Percentiles rank a stretch among this genome's conserved stretches.
These are phyloP conservation scores for Sebastes melanostomus DNA, from an alignment of 2,797 vertebrate genomes.

Conservation along the genomic window DNA sequence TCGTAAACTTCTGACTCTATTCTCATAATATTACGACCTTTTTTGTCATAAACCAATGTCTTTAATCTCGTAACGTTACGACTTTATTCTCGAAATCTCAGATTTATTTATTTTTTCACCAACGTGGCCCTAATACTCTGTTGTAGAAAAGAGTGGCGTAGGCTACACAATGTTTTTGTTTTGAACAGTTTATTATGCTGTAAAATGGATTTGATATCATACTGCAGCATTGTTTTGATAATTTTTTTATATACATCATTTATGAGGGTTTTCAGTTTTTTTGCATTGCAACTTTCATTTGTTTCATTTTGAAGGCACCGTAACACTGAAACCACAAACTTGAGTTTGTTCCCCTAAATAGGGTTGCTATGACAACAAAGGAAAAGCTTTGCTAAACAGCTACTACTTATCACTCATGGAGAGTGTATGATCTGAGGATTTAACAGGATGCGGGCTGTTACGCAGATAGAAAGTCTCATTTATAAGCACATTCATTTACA, in stretches of 20 bases:
- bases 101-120: too few species aligned
- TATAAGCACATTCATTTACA: background rate
- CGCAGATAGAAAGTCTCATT: background rate
- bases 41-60: too few species aligned
- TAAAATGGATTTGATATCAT: background rate
- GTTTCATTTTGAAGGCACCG: background rate
- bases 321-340: background rate
- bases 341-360: background rate
- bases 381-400: background rate
- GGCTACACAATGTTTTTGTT: too few species aligned
- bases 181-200: too few species aligned
- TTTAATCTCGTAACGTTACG: too few species aligned
- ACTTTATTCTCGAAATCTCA: too few species aligned
- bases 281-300: background rate
- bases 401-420: background rate
- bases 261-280: background rate
- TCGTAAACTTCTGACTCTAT: too few species aligned
- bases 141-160: too few species aligned
- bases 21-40: too few species aligned
- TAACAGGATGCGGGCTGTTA: background rate
- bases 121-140: too few species aligned
- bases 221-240: background rate
- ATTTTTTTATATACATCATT: background rate
- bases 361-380: background rate
- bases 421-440: background rate